Conservation (phyloP, 2,113 vertebrate genomes). For the Lepisosteus osseus region DNA sequence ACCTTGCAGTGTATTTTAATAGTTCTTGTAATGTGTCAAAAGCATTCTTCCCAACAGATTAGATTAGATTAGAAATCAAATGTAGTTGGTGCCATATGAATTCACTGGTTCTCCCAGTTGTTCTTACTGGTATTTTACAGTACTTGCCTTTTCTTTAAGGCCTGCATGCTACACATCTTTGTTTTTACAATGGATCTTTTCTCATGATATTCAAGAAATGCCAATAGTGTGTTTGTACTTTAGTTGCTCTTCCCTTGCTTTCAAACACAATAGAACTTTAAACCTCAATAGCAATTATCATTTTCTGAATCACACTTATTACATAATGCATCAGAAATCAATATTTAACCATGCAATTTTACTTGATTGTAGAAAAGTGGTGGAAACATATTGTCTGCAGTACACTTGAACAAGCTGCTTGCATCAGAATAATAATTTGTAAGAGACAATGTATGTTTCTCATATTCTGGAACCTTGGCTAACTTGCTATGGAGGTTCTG, state of each 20-base stretch:
- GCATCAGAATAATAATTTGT: not conserved
- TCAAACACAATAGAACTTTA: not conserved
- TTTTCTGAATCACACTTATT: not conserved
- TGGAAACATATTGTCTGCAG: not conserved
- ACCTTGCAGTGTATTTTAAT: too few relatives aligned
- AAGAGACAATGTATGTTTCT: not conserved
- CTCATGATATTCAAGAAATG: too few relatives aligned
- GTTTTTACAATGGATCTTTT: too few relatives aligned
- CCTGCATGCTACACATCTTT: too few relatives aligned
- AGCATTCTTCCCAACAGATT: too few relatives aligned
- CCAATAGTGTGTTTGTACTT: not conserved
- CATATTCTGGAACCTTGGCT: not conserved
- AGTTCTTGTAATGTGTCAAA: too few relatives aligned
- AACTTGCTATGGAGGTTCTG: not conserved
- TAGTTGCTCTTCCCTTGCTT: not conserved
- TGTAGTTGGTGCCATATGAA: too few relatives aligned
- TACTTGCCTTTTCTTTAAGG: too few relatives aligned
- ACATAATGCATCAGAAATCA: not conserved
- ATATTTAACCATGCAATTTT: slow-evolving; percentile 4
- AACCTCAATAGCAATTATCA: slow-evolving; percentile 11
- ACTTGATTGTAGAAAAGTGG: not conserved
- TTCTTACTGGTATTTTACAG: too few relatives aligned
- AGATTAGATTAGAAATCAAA: too few relatives aligned
- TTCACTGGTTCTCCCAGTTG: too few relatives aligned
- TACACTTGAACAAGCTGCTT: not conserved